A percentile compares a stretch with the other conserved stretches of the same genome.
These are phyloP conservation scores for Hipposideros armiger DNA, from an alignment of 2,113 vertebrate genomes.

Conservation along the genomic window DNA sequence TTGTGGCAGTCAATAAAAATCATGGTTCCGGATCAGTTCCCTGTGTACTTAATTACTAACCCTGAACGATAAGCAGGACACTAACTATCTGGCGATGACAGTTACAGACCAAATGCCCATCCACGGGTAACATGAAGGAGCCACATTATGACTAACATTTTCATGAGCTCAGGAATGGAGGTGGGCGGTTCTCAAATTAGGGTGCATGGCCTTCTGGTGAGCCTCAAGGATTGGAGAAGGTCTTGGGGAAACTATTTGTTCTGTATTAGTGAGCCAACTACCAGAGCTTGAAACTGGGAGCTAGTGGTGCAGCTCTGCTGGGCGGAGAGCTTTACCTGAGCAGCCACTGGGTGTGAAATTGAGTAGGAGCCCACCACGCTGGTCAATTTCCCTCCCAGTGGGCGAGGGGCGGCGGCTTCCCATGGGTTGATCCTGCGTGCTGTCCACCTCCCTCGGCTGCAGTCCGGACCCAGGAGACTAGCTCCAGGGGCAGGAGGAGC, in stretches of 20 bases:
- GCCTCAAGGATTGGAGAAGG: background rate
- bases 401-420: background rate
- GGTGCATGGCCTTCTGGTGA: background rate
- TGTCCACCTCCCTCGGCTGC: fast-evolving
- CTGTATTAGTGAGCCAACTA: background rate
- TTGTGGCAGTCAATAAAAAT: background rate
- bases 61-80: background rate
- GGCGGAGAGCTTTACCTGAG: constrained; percentile 63
- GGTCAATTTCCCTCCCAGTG: constrained; percentile 70
- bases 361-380: constrained; percentile 61
- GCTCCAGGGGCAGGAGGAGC: fast-evolving
- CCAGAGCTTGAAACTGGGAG: constrained; percentile 51
- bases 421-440: fast-evolving
- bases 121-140: fast-evolving
- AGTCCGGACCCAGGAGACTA: no score
- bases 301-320: constrained; percentile 16
- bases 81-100: fast-evolving
- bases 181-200: background rate
- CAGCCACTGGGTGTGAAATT: constrained; percentile 75
- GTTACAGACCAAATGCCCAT: background rate
- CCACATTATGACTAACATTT: background rate
- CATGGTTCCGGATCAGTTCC: background rate
- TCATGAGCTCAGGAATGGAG: background rate
- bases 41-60: background rate
- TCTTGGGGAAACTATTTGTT: background rate